phyloP scores from a whole-genome alignment of 2,113 vertebrate species.

The Neoarius graeffei region DNA sequence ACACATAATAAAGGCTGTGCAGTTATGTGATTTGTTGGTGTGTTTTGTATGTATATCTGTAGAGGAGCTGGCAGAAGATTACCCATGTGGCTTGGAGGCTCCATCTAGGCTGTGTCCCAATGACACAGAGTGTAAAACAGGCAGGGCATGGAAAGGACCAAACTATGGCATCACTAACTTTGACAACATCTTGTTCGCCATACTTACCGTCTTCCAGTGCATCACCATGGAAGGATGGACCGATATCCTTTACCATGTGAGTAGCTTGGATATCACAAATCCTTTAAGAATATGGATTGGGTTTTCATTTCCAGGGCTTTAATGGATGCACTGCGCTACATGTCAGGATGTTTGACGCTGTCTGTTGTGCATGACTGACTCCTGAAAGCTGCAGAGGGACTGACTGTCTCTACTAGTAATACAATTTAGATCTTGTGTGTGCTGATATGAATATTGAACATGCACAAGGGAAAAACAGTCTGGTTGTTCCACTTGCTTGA shows the following conservation, averaged over 20 bases:
- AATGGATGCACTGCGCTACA: slow-evolving; percentile 9
- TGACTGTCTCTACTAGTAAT: slow-evolving; percentile 19
- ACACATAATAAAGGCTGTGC: not conserved
- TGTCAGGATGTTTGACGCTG: slow-evolving; percentile 28
- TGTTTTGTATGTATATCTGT: slow-evolving; percentile 12
- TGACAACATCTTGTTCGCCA: slow-evolving; percentile 86
- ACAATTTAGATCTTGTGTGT: slow-evolving; percentile 17
- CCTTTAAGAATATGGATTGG: slow-evolving; percentile 12
- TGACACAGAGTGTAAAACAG: slow-evolving; percentile 77
- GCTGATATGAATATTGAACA: slow-evolving; percentile 10
- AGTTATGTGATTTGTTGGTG: not conserved
- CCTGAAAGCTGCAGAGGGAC: slow-evolving; percentile 38
- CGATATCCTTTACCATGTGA: slow-evolving; percentile 92
- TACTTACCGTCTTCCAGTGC: slow-evolving; percentile 96
- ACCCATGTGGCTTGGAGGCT: slow-evolving; percentile 83
- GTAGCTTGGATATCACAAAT: slow-evolving; percentile 61
- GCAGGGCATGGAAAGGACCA: slow-evolving; percentile 89
- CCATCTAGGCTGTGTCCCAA: slow-evolving; percentile 84
- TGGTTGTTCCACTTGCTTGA: not conserved
- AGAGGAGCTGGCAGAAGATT: slow-evolving; percentile 83
- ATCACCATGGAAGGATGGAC: slow-evolving; percentile 99
- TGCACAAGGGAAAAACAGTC: not conserved
- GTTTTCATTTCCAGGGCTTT: slow-evolving; percentile 38
- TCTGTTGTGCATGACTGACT: slow-evolving; percentile 46
- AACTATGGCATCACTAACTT: slow-evolving; percentile 98